These are phyloP conservation scores for Meliscaeva auricollis DNA, from an alignment of 2,888 invertebrate genomes.

Conservation along the genomic window DNA sequence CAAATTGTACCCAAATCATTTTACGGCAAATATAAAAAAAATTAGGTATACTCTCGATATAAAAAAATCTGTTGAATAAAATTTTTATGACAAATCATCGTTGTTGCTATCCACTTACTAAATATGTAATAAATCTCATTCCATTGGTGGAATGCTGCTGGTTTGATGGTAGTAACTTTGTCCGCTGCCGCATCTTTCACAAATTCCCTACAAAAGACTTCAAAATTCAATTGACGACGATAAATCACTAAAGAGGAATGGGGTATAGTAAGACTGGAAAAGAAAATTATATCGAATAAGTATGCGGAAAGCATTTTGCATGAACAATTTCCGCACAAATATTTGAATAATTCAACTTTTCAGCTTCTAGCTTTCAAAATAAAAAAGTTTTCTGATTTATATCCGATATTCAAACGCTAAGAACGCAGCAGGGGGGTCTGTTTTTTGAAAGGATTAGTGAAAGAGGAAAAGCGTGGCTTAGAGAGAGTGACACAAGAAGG, in stretches of 20 bases:
- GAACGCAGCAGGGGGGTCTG: not conserved
- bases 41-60: not conserved
- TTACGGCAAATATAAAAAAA: not conserved
- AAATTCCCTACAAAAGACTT: constrained; percentile 50
- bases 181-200: constrained; percentile 1
- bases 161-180: constrained; percentile 2
- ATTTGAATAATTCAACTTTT: constrained; percentile 59
- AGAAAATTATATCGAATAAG: constrained; percentile 34
- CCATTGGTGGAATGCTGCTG: constrained; percentile 12
- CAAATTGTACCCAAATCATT: not conserved
- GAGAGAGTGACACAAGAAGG: not conserved
- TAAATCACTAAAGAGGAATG: constrained; percentile 34
- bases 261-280: not conserved
- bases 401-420: constrained; percentile 28
- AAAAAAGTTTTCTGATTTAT: constrained; percentile 51
- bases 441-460: constrained; percentile 13
- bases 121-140: constrained; percentile 58
- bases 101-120: constrained; percentile 24
- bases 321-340: constrained; percentile 59
- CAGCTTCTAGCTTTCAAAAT: constrained; percentile 36
- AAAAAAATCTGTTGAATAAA: constrained; percentile 13
- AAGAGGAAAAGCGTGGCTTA: not conserved
- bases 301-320: constrained; percentile 54
- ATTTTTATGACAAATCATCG: constrained; percentile 42
- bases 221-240: constrained; percentile 48